phyloP scores from a whole-genome alignment of 1,140 invertebrate species.

The Hylaeus anthracinus region DNA sequence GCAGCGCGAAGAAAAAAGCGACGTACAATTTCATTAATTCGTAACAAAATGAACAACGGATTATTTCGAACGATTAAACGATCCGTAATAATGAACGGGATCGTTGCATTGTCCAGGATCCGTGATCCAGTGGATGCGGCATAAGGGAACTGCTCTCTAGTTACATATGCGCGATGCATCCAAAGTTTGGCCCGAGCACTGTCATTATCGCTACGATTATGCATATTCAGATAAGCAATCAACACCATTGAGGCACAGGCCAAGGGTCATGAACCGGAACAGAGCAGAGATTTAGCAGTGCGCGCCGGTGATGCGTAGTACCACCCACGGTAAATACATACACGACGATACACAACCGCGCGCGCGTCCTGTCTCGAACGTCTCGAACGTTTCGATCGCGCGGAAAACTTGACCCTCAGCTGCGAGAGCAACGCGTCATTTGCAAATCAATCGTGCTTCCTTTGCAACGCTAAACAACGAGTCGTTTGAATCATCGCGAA shows the following conservation, averaged over 20 bases:
- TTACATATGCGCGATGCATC: constrained; percentile 60
- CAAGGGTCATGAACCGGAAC: constrained; percentile 51
- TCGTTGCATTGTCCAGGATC: constrained; percentile 53
- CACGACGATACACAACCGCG: neutral
- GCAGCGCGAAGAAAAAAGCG: too few relatives aligned
- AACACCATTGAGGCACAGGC: constrained; percentile 60
- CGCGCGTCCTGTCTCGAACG: too few relatives aligned
- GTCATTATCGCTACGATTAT: constrained; percentile 64
- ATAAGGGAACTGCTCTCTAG: constrained; percentile 63
- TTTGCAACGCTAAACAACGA: too few relatives aligned
- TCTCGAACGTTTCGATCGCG: too few relatives aligned
- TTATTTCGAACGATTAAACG: constrained; percentile 27
- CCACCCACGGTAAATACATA: neutral
- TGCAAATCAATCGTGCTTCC: too few relatives aligned
- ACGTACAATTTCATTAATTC: neutral
- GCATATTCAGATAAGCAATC: constrained; percentile 68
- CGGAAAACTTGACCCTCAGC: neutral
- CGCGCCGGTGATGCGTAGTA: neutral
- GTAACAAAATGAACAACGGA: neutral
- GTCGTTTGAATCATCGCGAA: too few relatives aligned
- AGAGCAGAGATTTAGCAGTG: constrained; percentile 38
- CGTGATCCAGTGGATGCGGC: constrained; percentile 35
- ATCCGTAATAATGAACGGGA: constrained; percentile 12
- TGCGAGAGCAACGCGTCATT: too few relatives aligned
- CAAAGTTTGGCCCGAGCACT: constrained; percentile 48